These are phyloP conservation scores for Diachrysia chrysitis DNA, from an alignment of 2,888 invertebrate genomes.

Conservation along the genomic window DNA sequence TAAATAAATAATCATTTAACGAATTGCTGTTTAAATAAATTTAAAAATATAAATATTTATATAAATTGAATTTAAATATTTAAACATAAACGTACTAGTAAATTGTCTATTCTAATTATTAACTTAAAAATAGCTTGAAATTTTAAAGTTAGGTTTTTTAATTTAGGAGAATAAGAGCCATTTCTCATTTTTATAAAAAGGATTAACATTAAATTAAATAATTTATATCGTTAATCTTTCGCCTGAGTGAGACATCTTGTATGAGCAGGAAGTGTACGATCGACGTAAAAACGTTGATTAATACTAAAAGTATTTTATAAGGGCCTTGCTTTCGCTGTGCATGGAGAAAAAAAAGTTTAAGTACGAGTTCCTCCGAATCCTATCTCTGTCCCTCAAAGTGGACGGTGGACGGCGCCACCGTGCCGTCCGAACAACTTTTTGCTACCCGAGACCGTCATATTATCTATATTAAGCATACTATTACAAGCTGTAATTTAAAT, in stretches of 20 bases:
- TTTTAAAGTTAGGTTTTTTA: background rate
- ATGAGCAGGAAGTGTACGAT: conserved; percentile 42
- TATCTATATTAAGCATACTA: conserved; percentile 51
- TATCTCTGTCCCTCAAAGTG: conserved; percentile 46
- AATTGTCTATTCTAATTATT: no score
- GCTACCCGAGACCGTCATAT: conserved; percentile 45
- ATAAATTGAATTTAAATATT: no score
- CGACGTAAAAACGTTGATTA: conserved; percentile 32
- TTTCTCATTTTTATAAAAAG: background rate
- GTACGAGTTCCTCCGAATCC: conserved; percentile 28
- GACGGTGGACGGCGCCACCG: conserved; percentile 49
- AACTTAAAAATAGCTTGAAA: background rate
- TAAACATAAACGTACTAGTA: no score
- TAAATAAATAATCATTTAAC: no score
- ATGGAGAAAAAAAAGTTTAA: conserved; percentile 17
- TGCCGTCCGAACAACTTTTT: conserved; percentile 53
- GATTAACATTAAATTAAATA: conserved; percentile 36
- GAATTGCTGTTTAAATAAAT: no score
- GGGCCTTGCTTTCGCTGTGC: conserved; percentile 28
- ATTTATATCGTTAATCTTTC: conserved; percentile 39
- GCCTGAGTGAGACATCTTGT: conserved; percentile 22
- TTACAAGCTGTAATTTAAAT: conserved; percentile 55
- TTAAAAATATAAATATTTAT: no score
- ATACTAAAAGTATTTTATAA: conserved; percentile 43
- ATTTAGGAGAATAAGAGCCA: background rate